Percentiles rank a stretch among this genome's conserved stretches.
Evolutionary conservation across 2,113 vertebrate genomes (phyloP).

Genomic region (Pholis gunnellus): DNA sequence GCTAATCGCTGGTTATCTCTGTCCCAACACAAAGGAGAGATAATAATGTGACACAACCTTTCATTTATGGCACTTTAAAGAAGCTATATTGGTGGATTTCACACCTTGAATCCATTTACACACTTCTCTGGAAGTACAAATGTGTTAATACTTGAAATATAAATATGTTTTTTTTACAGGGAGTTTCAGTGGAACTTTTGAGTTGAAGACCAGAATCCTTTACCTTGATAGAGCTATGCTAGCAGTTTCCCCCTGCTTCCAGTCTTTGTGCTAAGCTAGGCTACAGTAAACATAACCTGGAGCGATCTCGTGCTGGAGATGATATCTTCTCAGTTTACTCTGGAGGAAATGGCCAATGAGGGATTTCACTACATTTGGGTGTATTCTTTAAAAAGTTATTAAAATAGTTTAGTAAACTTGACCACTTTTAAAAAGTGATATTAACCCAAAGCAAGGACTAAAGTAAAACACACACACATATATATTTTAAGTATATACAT

Average conservation of each 20-base stretch:
- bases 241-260: not conserved
- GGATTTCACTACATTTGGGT: too few species aligned
- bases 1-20: slow-evolving; percentile 12
- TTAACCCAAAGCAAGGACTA: too few species aligned
- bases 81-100: not conserved
- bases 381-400: too few species aligned
- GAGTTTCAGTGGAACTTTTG: not conserved
- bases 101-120: not conserved
- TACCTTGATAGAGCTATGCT: not conserved
- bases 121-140: not conserved
- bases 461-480: too few species aligned
- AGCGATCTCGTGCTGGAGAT: too few species aligned
- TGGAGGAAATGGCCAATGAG: not conserved
- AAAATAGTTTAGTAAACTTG: too few species aligned
- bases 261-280: not conserved
- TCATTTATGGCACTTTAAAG: not conserved
- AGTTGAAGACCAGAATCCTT: not conserved
- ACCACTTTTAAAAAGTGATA: too few species aligned
- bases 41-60: not conserved
- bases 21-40: slow-evolving; percentile 13
- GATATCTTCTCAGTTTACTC: not conserved
- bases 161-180: too few species aligned
- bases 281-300: not conserved
- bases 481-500: too few species aligned
- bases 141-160: not conserved